Evolutionary conservation across 2,888 invertebrate species (phyloP).

Genomic region (Protodeltote pygarga): DNA sequence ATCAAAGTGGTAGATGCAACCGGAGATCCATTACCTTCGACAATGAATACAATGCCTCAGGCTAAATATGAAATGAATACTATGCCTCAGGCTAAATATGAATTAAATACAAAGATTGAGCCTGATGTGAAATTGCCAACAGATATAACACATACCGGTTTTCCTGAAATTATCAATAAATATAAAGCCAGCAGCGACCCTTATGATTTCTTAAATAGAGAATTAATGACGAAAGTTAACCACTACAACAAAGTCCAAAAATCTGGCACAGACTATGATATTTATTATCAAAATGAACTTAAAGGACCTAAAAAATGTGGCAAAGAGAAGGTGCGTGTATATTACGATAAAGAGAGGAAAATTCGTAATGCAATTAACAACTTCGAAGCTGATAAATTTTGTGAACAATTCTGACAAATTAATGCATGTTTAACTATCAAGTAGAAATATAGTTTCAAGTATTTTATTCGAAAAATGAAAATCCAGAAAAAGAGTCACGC

Average conservation of each 20-base stretch:
- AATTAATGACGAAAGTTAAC: slow-evolving; percentile 22
- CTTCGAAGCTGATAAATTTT: slow-evolving; percentile 54
- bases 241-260: slow-evolving; percentile 42
- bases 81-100: no score
- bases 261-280: slow-evolving; percentile 65
- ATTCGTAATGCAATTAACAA: slow-evolving; percentile 49
- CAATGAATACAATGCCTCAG: neutral
- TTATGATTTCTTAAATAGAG: slow-evolving; percentile 36
- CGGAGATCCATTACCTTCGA: slow-evolving; percentile 18
- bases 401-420: slow-evolving; percentile 48
- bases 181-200: slow-evolving; percentile 28
- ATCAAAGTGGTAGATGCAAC: slow-evolving; percentile 58
- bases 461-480: no score
- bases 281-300: slow-evolving; percentile 68
- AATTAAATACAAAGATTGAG: slow-evolving; percentile 30
- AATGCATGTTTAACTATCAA: slow-evolving; percentile 25
- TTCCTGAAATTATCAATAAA: slow-evolving; percentile 11
- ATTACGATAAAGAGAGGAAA: slow-evolving; percentile 66
- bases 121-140: slow-evolving; percentile 15
- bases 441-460: slow-evolving; percentile 11
- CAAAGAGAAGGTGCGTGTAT: slow-evolving; percentile 72
- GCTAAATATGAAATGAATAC: no score
- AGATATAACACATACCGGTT: slow-evolving; percentile 25
- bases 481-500: no score
- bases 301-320: slow-evolving; percentile 61